A percentile compares a stretch with the other conserved stretches of the same genome.
phyloP scores from a whole-genome alignment of 2,113 vertebrate genomes.

The Sphyrna mokarran region DNA sequence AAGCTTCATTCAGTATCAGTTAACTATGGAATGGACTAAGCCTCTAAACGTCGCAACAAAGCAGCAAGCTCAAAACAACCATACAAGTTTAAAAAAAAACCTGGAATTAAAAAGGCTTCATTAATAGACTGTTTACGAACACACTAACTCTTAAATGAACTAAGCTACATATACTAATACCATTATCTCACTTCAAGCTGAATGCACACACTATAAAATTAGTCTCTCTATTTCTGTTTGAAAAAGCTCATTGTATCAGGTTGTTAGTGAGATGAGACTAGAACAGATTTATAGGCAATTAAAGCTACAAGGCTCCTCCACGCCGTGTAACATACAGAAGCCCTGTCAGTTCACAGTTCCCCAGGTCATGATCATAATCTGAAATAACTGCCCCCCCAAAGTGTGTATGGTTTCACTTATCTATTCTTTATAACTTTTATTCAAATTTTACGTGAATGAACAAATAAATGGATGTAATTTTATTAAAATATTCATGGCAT shows the following conservation, averaged over 20 bases:
- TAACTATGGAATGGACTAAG: background rate
- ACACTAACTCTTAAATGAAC: slow-evolving; percentile 64
- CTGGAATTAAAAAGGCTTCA: slow-evolving; percentile 51
- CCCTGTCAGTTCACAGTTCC: slow-evolving; percentile 49
- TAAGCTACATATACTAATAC: slow-evolving; percentile 56
- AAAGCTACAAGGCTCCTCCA: slow-evolving; percentile 82
- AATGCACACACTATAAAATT: slow-evolving; percentile 71
- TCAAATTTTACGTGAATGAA: background rate
- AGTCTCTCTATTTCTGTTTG: slow-evolving; percentile 89
- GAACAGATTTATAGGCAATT: slow-evolving; percentile 96
- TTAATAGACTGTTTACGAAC: slow-evolving; percentile 85
- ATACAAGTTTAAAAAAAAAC: background rate
- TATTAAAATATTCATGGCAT: background rate
- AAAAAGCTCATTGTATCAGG: slow-evolving; percentile 74
- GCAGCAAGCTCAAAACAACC: background rate
- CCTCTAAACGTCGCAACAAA: background rate
- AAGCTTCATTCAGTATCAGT: background rate
- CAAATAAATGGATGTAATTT: background rate
- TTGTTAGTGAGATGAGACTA: slow-evolving; percentile 68
- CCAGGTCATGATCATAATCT: slow-evolving; percentile 9
- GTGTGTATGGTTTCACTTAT: background rate
- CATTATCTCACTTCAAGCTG: slow-evolving; percentile 75
- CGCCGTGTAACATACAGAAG: slow-evolving; percentile 63
- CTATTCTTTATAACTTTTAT: slow-evolving; percentile 1
- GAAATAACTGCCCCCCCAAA: background rate